Base-by-base conservation (phyloP, 2,797 vertebrate genomes). In the Lepilemur ruficaudatus region DNA sequence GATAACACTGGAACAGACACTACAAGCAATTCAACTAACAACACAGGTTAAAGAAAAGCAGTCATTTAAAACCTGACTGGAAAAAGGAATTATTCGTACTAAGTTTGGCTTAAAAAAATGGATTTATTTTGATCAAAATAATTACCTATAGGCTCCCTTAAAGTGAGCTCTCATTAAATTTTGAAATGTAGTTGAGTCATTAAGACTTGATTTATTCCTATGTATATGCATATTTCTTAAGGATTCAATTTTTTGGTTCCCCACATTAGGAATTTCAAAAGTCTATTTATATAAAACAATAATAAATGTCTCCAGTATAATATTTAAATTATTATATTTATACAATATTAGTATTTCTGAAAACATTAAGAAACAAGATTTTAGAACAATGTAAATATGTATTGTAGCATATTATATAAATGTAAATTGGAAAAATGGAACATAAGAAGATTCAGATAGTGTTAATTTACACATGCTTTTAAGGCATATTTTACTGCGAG, bases 401-500 rank as follows among this genome's bases (percentile, higher is more conserved):
- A 41, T 80, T 89, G 92, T 69, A 38, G 22, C 23, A 38, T 70
- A 25, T 14, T 7, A 5, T 38, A 70, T 70, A 70, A 70, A 38
- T 41, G 2, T 70, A 70, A 13, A 95, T 0, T 38, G 91, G 57
- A 28, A 92, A 65, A 96, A 96, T 67, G 84, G 96, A 96, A 94
- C 30, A 15, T 46, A 88, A 63, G 72, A 96, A 73, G 67, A 80
- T 43, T 92, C 48, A 67, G 91, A 80, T 69, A 96, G 89, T 80
- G 86, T 97, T 78, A 90, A 97, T 95, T 81, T 97, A n/a, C 78
- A 78, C 69, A 41, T 92, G 41, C 73, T 91, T 97, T 83, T 84
- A 97, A 95, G 96, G 94, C 86, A 96, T 96, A 95, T 91, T 93
- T 92, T 91, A 55, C 73, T 93, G 32, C 92, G 96, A 97, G 55